Evolutionary conservation across 1,140 invertebrate genomes (phyloP).

Genomic region (Eueides isabella): DNA sequence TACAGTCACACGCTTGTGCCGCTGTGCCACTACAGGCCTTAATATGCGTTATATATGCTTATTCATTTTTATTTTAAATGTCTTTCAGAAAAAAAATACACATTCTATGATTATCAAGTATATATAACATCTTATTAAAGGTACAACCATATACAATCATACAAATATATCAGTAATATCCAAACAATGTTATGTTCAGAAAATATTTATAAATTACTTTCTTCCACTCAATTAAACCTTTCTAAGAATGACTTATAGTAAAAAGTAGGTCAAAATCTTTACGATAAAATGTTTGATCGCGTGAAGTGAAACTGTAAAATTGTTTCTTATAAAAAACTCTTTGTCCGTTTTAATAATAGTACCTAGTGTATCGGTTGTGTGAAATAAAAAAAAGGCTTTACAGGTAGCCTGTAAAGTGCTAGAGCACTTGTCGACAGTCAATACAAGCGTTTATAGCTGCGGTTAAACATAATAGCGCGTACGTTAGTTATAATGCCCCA

Average conservation of each 20-base stretch:
- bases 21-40: too few species aligned
- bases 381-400: background rate
- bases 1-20: too few species aligned
- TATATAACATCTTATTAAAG: too few species aligned
- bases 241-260: background rate
- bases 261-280: slow-evolving; percentile 10
- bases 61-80: too few species aligned
- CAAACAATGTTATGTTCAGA: background rate
- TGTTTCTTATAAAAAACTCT: slow-evolving; percentile 4
- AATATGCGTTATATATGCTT: too few species aligned
- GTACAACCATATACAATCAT: background rate
- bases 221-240: background rate
- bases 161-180: background rate
- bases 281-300: slow-evolving; percentile 10
- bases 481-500: slow-evolving; percentile 35
- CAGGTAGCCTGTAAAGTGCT: slow-evolving; percentile 1
- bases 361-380: background rate
- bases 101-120: too few species aligned
- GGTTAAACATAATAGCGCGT: slow-evolving; percentile 33
- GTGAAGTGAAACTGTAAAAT: slow-evolving; percentile 12
- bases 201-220: slow-evolving; percentile 5
- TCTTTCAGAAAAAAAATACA: too few species aligned
- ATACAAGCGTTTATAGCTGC: slow-evolving; percentile 25
- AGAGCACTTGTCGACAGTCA: slow-evolving; percentile 34
- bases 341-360: slow-evolving; percentile 2